These are phyloP conservation scores for Thermophis baileyi DNA, from an alignment of 2,113 vertebrate species.

Conservation along the genomic window DNA sequence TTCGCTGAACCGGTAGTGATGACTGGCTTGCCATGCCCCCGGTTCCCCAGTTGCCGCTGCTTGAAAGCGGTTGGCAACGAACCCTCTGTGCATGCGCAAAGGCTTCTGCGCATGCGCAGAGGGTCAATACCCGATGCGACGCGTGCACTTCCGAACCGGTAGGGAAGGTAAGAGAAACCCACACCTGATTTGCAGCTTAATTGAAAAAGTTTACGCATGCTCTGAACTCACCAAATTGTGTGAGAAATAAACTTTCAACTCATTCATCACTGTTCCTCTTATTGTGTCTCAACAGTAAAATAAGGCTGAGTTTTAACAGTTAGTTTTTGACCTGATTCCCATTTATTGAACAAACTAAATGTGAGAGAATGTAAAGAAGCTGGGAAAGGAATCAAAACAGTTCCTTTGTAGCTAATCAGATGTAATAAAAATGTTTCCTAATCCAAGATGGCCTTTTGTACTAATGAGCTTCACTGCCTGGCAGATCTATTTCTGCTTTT, in stretches of 20 bases:
- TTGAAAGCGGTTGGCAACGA: too few species aligned
- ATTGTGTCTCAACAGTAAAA: background rate
- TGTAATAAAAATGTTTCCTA: background rate
- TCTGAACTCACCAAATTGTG: background rate
- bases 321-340: background rate
- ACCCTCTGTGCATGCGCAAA: too few species aligned
- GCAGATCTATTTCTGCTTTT: background rate
- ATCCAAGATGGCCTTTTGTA: background rate
- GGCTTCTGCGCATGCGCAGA: too few species aligned
- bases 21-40: too few species aligned
- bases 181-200: background rate
- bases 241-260: background rate
- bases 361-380: background rate
- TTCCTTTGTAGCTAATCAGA: background rate
- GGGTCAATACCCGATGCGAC: too few species aligned
- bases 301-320: background rate
- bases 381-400: background rate
- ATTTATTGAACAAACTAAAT: background rate
- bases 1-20: too few species aligned
- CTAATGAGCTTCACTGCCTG: background rate
- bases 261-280: background rate
- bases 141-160: too few species aligned
- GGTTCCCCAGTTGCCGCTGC: too few species aligned
- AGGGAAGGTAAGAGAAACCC: too few species aligned
- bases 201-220: background rate